Evolutionary conservation across 1,140 invertebrate species (phyloP), one percentile per base, ranked within the genome.

Genomic region (Callitettix versicolor): DNA sequence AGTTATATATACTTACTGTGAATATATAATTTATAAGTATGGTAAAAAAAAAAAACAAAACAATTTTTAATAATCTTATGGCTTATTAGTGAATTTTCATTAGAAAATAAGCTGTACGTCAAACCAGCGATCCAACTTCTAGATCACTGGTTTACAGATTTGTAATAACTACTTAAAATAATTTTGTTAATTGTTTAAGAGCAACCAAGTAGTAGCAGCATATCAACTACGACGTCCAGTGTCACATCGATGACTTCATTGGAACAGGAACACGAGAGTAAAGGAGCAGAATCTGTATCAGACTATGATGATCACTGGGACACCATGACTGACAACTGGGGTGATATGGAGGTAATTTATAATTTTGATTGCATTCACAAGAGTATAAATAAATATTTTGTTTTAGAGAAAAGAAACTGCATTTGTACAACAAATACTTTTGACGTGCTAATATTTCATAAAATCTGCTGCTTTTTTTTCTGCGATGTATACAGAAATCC

Each of bases 271-370:
- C n/a, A n/a, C n/a, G 76, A 73, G 76, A 79, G 77, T 57, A 67
- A 70, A 62, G 72, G 73, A 21, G 71, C 70, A 38, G 71, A 72
- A 66, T 84, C 83, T 0, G 84, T 85, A 41, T 87, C 84, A 0
- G 86, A 91, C 69, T 87, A 87, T 63, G 87, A 88, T 62, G 86
- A 88, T 58, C 85, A 85, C 67, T 91, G 88, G 88, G 88, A 88
- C 64, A 82, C 81, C 61, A 22, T 26, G 17, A 20, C 53, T 1
- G 87, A 88, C 43, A 84, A 84, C 65, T 91, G 88, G 88, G 88
- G 88, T 17, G 86, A 91, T 65, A 88, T 92, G 75, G 84, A 86
- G 65, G 79, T 80, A 66, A 69, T 66, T 58, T 36, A 34, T 17
- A 43, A 43, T 43, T n/a, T n/a, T n/a, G n/a, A n/a, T n/a, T n/a